These are phyloP conservation scores for Pempheris klunzingeri DNA, from an alignment of 2,797 vertebrate genomes.

Conservation along the genomic window DNA sequence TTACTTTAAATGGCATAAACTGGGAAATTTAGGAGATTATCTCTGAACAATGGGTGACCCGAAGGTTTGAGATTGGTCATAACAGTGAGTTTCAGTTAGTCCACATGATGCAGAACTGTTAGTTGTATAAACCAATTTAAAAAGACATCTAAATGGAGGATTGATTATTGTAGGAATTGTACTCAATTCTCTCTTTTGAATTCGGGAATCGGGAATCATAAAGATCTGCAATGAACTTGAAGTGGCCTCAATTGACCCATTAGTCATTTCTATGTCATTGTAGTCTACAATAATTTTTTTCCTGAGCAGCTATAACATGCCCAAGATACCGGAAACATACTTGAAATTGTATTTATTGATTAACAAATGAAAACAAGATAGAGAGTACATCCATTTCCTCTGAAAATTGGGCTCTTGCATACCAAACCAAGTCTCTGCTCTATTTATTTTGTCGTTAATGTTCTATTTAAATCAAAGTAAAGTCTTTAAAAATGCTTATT, in stretches of 20 bases:
- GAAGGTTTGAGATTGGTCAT: conserved; percentile 3
- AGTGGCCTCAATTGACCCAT: conserved; percentile 11
- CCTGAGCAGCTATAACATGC: background rate
- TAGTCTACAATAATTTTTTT: background rate
- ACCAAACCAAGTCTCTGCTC: too few species aligned
- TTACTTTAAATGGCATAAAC: conserved; percentile 8
- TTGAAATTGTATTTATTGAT: background rate
- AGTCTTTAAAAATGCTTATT: background rate
- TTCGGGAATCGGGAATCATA: conserved; percentile 11
- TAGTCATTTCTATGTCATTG: background rate
- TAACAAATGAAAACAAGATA: background rate
- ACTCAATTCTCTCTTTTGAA: conserved; percentile 2
- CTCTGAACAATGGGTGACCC: background rate
- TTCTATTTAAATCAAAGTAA: background rate
- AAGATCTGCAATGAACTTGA: conserved; percentile 21
- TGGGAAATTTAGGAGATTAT: background rate
- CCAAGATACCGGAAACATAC: background rate
- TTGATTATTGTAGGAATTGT: conserved; percentile 3
- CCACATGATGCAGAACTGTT: background rate
- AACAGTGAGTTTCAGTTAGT: background rate
- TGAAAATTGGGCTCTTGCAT: background rate
- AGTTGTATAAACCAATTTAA: background rate
- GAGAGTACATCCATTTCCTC: background rate
- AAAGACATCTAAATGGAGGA: background rate
- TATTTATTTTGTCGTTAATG: background rate